Conservation (phyloP, 2,888 invertebrate genomes). For the Bombylius major region DNA sequence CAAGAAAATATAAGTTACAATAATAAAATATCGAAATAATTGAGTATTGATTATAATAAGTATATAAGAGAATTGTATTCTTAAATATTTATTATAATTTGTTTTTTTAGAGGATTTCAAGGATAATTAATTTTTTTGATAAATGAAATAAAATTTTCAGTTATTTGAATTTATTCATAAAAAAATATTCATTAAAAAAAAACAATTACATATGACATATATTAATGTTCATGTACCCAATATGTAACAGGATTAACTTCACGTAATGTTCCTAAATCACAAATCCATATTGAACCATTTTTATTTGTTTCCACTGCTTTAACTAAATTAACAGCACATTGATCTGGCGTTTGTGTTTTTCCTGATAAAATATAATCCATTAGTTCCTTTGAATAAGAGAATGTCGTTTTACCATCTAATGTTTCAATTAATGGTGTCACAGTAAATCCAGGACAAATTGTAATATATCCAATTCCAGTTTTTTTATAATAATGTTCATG, state of each 20-base stretch:
- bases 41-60: too few relatives aligned
- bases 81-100: too few relatives aligned
- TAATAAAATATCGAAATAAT: too few relatives aligned
- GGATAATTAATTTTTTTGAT: too few relatives aligned
- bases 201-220: neutral
- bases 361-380: slow-evolving; percentile 21
- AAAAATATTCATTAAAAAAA: too few relatives aligned
- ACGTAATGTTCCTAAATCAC: slow-evolving; percentile 25
- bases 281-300: slow-evolving; percentile 28
- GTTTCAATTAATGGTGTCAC: slow-evolving; percentile 18
- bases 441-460: slow-evolving; percentile 23
- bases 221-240: slow-evolving; percentile 16
- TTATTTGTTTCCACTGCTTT: slow-evolving; percentile 25
- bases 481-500: slow-evolving; percentile 16
- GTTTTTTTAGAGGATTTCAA: too few relatives aligned
- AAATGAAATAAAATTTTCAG: too few relatives aligned
- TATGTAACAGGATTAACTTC: slow-evolving; percentile 23
- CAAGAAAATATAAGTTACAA: too few relatives aligned
- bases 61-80: too few relatives aligned
- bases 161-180: too few relatives aligned
- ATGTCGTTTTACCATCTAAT: slow-evolving; percentile 16
- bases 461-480: slow-evolving; percentile 22
- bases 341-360: slow-evolving; percentile 20
- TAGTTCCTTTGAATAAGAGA: slow-evolving; percentile 20
- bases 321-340: slow-evolving; percentile 26